A percentile compares a stretch with the other conserved stretches of the same genome.
Conservation (phyloP, 2,113 vertebrate species). For the Mystacornis crossleyi region DNA sequence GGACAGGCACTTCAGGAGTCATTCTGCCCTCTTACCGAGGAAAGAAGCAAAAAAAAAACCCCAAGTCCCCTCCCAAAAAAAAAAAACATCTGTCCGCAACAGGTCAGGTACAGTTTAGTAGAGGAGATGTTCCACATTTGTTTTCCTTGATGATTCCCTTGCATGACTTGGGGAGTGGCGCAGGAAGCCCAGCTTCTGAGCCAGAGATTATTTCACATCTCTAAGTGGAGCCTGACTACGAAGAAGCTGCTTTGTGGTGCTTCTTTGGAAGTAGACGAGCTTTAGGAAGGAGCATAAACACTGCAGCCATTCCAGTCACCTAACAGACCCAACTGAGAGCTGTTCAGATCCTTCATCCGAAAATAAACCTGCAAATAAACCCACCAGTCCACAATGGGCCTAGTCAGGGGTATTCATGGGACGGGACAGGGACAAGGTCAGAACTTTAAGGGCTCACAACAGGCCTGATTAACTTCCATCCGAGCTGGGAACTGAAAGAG, state of each 20-base stretch:
- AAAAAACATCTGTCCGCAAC: too few species aligned
- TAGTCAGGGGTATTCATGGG: background rate
- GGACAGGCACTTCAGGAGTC: background rate
- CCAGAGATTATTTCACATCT: background rate
- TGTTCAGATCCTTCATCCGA: background rate
- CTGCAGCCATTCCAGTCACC: background rate
- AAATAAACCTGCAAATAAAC: background rate
- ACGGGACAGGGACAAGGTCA: background rate
- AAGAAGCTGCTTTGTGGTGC: background rate
- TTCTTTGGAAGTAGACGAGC: background rate
- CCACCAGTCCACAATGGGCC: background rate
- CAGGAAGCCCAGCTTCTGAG: background rate
- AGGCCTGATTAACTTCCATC: background rate
- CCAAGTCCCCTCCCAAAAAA: background rate
- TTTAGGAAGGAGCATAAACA: background rate
- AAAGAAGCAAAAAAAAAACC: background rate
- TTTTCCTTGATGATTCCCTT: background rate
- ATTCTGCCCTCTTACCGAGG: background rate
- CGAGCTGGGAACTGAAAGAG: background rate
- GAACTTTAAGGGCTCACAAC: background rate
- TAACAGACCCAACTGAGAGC: background rate
- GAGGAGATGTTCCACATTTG: background rate
- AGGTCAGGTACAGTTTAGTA: fast-evolving
- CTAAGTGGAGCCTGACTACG: background rate
- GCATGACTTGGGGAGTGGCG: too few species aligned